Percentiles rank a stretch among this genome's conserved stretches.
These are phyloP conservation scores for Drosophila truncata DNA, from an alignment of 1,140 invertebrate species.

Conservation along the genomic window DNA sequence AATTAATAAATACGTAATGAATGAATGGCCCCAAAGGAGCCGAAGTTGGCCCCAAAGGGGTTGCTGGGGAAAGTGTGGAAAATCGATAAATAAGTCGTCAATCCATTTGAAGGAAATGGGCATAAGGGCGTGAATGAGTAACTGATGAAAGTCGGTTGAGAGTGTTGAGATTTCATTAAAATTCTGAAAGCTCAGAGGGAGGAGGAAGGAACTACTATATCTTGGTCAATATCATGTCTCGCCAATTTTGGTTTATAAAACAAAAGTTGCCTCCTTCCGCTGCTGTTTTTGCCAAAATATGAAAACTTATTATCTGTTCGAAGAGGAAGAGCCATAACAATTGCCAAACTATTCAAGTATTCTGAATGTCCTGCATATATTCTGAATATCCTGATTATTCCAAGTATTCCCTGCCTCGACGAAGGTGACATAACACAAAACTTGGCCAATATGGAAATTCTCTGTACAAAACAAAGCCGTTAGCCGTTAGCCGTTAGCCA, in stretches of 20 bases:
- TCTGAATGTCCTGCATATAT: conserved; percentile 1
- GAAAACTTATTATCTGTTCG: conserved; percentile 65
- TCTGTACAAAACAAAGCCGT: conserved; percentile 9
- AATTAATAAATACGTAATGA: conserved; percentile 70
- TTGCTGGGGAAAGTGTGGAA: conserved; percentile 14
- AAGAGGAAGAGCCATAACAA: conserved; percentile 10
- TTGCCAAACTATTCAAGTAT: conserved; percentile 38
- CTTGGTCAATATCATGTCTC: conserved; percentile 20
- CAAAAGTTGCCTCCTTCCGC: conserved; percentile 28
- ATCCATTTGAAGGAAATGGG: conserved; percentile 52
- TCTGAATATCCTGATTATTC: not conserved
- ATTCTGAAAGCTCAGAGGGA: not conserved
- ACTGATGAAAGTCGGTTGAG: not conserved
- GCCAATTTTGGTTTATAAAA: conserved; percentile 37
- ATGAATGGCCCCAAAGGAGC: conserved; percentile 14
- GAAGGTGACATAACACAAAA: conserved; percentile 30
- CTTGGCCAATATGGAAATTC: conserved; percentile 31
- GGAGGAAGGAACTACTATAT: not conserved
- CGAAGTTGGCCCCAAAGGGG: not conserved
- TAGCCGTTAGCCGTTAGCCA: conserved; percentile 6
- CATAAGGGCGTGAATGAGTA: conserved; percentile 2
- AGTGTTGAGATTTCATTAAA: not conserved
- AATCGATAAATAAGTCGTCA: conserved; percentile 68
- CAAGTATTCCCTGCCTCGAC: conserved; percentile 9
- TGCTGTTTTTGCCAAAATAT: conserved; percentile 48